Evolutionary conservation across 2,888 invertebrate genomes (phyloP).

Genomic region (Tetheella fluctuosa): DNA sequence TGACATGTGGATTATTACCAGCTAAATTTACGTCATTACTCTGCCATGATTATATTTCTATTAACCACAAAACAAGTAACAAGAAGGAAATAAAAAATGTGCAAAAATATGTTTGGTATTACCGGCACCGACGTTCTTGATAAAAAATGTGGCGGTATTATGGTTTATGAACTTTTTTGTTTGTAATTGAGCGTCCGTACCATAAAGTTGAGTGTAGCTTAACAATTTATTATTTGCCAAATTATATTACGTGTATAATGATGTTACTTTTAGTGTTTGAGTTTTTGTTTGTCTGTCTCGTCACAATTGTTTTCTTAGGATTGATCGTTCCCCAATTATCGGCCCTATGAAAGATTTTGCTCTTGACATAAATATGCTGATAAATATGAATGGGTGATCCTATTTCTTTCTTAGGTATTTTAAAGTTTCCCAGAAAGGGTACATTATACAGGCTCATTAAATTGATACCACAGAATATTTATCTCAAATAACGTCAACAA

Average conservation of each 20-base stretch:
- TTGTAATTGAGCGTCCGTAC: not conserved
- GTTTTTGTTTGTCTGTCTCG: not conserved
- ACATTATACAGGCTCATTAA: too few relatives aligned
- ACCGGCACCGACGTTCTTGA: not conserved
- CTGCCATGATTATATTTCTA: not conserved
- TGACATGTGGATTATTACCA: not conserved
- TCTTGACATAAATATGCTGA: too few relatives aligned
- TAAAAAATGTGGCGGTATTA: not conserved
- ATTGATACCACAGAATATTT: too few relatives aligned
- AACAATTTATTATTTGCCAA: not conserved
- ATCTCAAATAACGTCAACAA: too few relatives aligned
- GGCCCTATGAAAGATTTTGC: too few relatives aligned
- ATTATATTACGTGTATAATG: not conserved
- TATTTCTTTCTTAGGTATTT: too few relatives aligned
- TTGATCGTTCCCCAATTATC: too few relatives aligned
- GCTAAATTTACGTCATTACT: slow-evolving; percentile 1
- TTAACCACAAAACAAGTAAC: not conserved
- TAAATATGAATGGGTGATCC: too few relatives aligned
- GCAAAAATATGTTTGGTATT: not conserved
- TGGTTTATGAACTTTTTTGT: not conserved
- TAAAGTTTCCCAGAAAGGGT: too few relatives aligned
- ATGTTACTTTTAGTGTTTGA: not conserved
- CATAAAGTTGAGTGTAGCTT: not conserved
- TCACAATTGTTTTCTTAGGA: too few relatives aligned
- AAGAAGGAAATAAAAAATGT: not conserved